These are phyloP conservation scores for Chunga burmeisteri DNA, from an alignment of 2,113 vertebrate species.

Conservation along the genomic window DNA sequence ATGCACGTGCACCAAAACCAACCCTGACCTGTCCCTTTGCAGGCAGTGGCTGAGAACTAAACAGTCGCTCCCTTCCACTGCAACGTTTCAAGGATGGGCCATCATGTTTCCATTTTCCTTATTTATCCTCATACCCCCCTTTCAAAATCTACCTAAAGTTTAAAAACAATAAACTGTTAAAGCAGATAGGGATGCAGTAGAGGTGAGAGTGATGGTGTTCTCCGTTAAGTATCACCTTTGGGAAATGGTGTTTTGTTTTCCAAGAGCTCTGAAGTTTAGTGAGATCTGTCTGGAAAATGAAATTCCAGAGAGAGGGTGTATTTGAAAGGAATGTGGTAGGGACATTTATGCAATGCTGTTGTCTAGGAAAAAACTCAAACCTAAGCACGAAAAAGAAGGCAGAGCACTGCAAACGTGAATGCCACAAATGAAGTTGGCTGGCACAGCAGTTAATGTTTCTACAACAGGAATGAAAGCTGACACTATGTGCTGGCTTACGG, in stretches of 20 bases:
- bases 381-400: not conserved
- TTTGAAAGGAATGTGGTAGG: not conserved
- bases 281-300: not conserved
- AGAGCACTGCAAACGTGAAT: not conserved
- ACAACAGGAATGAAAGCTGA: not conserved
- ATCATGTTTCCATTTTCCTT: not conserved
- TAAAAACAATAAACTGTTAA: not conserved
- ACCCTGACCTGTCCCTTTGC: not conserved
- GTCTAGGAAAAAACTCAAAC: not conserved
- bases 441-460: not conserved
- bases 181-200: not conserved
- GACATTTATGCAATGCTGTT: not conserved
- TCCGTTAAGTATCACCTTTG: not conserved
- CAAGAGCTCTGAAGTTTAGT: not conserved
- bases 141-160: not conserved
- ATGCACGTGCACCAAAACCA: rapidly evolving
- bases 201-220: not conserved
- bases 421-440: not conserved
- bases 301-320: not conserved
- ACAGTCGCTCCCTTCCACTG: not conserved
- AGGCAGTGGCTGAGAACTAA: not conserved
- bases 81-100: not conserved
- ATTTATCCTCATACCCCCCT: not conserved
- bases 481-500: not conserved
- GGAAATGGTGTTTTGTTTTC: not conserved